Evolutionary conservation across 2,797 vertebrate species (phyloP), one percentile per base, ranked within the genome.

Genomic region (Cephalopachus bancanus): DNA sequence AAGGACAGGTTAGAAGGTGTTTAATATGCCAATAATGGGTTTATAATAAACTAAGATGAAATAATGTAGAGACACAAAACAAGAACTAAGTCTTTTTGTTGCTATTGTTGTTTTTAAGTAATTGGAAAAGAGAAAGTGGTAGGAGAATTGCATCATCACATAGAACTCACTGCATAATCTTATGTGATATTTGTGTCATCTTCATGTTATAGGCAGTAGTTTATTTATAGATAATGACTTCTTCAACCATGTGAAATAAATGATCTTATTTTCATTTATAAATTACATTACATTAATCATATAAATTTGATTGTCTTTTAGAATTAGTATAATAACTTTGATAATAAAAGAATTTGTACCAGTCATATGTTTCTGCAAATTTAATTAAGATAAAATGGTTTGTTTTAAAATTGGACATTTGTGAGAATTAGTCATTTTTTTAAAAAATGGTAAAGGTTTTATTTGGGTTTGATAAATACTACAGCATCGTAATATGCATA

Each of bases 1-100:
- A 83, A 92, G 28, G 17, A 55, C 11, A 78, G 24, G 28, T n/a
- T 14, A 37, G 9, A 90, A 74, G 4, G 3, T 33, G 6, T 19
- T 94, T 74, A 64, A 90, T 30, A 83, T 10, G 19, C 24, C 28
- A 53, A 65, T 30, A 28, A 5, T 53, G 19, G 1, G 33, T 44
- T 85, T 55, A 85, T 28, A 78, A 79, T 60, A 80, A 89, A 33
- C 72, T 16, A 87, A 96, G 26, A n/a, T 53, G 12, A 30, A 88
- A 30, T 93, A 30, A 78, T 71, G 7, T 72, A 19, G 88, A 60
- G 16, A 19, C 15, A 86, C 33, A 53, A 75, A 88, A 83, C 72
- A 88, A 80, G 28, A 89, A 55, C 12, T 44, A 53, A n/a, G 14
- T 11, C 12, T 75, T 67, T 15, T 83, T 11, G 3, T 20, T 75